Percentiles rank a stretch among this genome's conserved stretches.
Evolutionary conservation across 2,113 vertebrate species (phyloP).

Genomic region (Agapornis roseicollis): DNA sequence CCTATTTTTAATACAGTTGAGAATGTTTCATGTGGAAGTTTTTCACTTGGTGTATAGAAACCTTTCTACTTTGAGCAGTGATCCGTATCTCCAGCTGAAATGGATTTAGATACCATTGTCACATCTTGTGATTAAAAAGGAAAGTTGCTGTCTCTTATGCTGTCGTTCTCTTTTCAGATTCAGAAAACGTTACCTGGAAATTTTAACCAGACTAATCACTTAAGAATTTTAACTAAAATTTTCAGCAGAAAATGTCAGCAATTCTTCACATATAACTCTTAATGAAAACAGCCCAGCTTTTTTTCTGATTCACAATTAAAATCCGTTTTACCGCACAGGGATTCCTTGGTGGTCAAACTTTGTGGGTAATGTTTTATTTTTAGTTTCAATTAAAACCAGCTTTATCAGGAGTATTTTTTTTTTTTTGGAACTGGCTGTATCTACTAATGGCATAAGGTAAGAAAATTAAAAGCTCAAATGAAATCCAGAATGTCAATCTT

Average conservation of each 20-base stretch:
- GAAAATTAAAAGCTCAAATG: neutral
- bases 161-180: neutral
- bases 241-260: neutral
- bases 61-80: neutral
- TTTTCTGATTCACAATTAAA: neutral
- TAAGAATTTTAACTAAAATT: neutral
- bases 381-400: neutral
- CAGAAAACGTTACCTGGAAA: neutral
- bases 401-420: neutral
- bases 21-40: neutral
- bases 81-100: neutral
- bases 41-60: neutral
- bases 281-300: rapidly evolving
- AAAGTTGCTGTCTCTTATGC: neutral
- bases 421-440: neutral
- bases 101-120: neutral
- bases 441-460: neutral
- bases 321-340: neutral
- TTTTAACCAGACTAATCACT: neutral
- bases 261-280: neutral
- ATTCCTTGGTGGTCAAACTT: neutral
- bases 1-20: neutral
- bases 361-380: neutral
- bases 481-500: neutral
- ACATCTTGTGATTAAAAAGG: neutral